Base-by-base conservation (phyloP, 2,888 invertebrate genomes). In the Hanleya hanleyi region DNA sequence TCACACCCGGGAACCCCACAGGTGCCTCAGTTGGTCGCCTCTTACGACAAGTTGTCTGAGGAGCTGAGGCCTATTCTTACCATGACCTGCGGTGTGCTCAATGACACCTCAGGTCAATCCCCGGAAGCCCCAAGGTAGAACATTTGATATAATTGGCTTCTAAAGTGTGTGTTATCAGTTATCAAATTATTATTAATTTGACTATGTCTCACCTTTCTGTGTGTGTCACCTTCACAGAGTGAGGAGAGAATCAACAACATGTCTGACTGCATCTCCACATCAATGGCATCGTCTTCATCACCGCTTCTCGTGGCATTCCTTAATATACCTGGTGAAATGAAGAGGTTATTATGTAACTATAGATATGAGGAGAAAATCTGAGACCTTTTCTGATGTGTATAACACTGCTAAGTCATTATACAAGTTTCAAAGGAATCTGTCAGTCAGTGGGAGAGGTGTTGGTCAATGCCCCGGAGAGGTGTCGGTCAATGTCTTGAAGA, bases 181-280 rank as follows among this genome's bases (percentile, higher is more conserved):
- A n/a, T n/a, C n/a, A n/a, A n/a, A n/a, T n/a, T n/a, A n/a, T n/a
- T n/a, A n/a, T n/a, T n/a, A n/a, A n/a, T n/a, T n/a, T n/a, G n/a
- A n/a, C n/a, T n/a, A n/a, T n/a, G n/a, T 32, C 68, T 69, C 74
- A 90, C 90, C 88, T 90, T 90, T 74, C 89, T 83, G 76, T 90
- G 90, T 78, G 87, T 83, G 76, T 91, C 90, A 15, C 84, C 85
- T 66, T 91, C 90, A 86, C 90, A 90, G 7, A 91, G 80, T 68
- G 85, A 81, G 0, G 90, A 88, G 4, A 91, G 79, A 66, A 90
- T 89, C 75, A 90, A 83, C 49, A 91, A 83, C 83, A 89, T 90
- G 78, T 90, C 90, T n/a, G 87, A 84, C 84, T 90, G 89, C 88
- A 90, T 90, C 82, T 90, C 90, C 18, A 90, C 84, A 73, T 89